phyloP scores from a whole-genome alignment of 1,140 invertebrate species.

The Limonius californicus region DNA sequence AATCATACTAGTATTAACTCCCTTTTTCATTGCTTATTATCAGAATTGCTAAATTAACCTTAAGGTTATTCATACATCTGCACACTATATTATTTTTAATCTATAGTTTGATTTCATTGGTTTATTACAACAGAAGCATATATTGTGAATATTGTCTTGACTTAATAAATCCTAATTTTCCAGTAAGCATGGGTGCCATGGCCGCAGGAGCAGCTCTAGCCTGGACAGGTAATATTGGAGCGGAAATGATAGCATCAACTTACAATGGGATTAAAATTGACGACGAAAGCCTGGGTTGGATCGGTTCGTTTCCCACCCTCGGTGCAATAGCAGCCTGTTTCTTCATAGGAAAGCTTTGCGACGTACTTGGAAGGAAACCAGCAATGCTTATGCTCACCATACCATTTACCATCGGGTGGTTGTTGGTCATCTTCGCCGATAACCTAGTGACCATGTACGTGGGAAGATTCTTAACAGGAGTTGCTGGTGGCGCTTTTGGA shows the following conservation, averaged over 20 bases:
- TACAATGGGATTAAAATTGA: constrained; percentile 38
- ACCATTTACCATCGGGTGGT: constrained; percentile 67
- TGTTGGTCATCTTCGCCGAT: constrained; percentile 59
- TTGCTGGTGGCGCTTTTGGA: constrained; percentile 61
- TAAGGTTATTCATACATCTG: no score
- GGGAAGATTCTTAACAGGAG: constrained; percentile 65
- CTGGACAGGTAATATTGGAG: constrained; percentile 58
- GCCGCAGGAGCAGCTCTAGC: constrained; percentile 59
- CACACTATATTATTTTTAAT: no score
- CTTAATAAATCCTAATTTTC: no score
- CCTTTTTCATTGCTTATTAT: no score
- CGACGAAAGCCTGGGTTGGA: constrained; percentile 30
- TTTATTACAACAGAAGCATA: no score
- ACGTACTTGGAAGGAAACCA: constrained; percentile 64
- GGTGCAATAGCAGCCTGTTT: constrained; percentile 65
- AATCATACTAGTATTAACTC: no score
- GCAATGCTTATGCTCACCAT: constrained; percentile 61
- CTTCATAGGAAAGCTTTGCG: constrained; percentile 56
- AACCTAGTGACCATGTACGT: constrained; percentile 58
- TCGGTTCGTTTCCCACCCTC: constrained; percentile 55
- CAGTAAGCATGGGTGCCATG: constrained; percentile 56
- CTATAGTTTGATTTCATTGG: no score
- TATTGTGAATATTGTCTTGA: no score
- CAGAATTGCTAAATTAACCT: no score
- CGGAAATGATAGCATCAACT: constrained; percentile 43